Percentiles rank a stretch among this genome's conserved stretches.
Conservation (phyloP, 2,113 vertebrate species). For the Perca fluviatilis region DNA sequence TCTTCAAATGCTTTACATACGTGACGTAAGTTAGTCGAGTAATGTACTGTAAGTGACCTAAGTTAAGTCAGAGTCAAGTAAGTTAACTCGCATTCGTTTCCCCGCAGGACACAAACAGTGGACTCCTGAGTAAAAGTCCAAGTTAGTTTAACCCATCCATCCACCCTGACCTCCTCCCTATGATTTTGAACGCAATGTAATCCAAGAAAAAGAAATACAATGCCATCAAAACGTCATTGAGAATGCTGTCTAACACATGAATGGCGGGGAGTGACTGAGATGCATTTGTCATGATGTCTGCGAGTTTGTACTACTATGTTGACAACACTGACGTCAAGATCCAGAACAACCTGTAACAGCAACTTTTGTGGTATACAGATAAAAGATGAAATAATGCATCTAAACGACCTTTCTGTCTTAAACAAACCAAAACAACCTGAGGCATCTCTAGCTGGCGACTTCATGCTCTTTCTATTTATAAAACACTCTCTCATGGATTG, state of each 20-base stretch:
- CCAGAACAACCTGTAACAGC: neutral
- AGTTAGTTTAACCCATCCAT: too few species aligned
- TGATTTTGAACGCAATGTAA: too few species aligned
- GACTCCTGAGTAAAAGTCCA: too few species aligned
- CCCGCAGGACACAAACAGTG: too few species aligned
- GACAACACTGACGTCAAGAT: neutral
- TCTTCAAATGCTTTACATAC: too few species aligned
- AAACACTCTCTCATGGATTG: slow-evolving; percentile 12
- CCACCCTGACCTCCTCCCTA: too few species aligned
- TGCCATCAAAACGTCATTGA: too few species aligned
- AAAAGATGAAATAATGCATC: neutral
- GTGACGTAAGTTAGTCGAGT: too few species aligned
- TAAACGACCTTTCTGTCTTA: neutral
- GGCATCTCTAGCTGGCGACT: neutral
- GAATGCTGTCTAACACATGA: neutral
- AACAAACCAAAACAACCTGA: neutral
- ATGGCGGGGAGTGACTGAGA: neutral
- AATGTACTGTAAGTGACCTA: too few species aligned
- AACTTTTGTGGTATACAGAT: neutral
- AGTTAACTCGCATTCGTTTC: too few species aligned
- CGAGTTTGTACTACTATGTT: neutral
- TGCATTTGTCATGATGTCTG: neutral
- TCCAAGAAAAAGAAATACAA: too few species aligned
- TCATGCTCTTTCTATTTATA: slow-evolving; percentile 7
- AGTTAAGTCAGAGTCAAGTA: too few species aligned